Conservation (phyloP, 2,113 vertebrate species). For the Tauraco erythrolophus region DNA sequence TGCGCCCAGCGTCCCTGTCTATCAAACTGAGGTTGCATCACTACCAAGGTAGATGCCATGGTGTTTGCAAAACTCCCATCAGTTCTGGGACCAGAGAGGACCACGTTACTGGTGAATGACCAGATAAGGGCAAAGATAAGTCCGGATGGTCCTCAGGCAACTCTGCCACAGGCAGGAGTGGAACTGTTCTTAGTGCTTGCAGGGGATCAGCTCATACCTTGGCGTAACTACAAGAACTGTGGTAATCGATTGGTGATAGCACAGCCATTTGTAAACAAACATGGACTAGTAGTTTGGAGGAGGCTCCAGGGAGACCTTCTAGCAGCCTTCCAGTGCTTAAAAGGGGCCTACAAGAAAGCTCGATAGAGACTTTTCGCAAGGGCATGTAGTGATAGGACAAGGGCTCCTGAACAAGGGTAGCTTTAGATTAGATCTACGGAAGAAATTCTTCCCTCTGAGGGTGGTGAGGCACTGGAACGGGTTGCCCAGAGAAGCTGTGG, state of each 20-base stretch:
- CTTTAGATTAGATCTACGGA: no score
- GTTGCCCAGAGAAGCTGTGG: no score
- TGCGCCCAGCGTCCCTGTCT: not conserved
- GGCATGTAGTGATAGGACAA: no score
- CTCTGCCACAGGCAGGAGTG: not conserved
- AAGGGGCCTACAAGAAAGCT: no score
- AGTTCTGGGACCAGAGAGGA: not conserved
- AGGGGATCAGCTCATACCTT: not conserved
- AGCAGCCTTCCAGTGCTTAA: no score
- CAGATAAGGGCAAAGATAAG: not conserved
- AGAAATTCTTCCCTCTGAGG: no score
- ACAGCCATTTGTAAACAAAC: not conserved
- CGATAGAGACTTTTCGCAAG: no score
- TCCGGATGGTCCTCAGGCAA: not conserved
- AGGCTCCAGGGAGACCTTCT: no score
- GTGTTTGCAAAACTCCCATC: not conserved
- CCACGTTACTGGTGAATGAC: rapidly evolving
- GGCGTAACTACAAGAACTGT: not conserved
- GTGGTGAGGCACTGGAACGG: no score
- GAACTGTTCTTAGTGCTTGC: not conserved
- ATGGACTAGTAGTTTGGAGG: no score
- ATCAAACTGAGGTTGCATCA: not conserved
- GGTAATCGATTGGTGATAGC: not conserved
- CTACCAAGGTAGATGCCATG: not conserved
- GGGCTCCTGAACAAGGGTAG: no score